phyloP scores from a whole-genome alignment of 2,797 vertebrate species.

The Leucoraja ocellata region DNA sequence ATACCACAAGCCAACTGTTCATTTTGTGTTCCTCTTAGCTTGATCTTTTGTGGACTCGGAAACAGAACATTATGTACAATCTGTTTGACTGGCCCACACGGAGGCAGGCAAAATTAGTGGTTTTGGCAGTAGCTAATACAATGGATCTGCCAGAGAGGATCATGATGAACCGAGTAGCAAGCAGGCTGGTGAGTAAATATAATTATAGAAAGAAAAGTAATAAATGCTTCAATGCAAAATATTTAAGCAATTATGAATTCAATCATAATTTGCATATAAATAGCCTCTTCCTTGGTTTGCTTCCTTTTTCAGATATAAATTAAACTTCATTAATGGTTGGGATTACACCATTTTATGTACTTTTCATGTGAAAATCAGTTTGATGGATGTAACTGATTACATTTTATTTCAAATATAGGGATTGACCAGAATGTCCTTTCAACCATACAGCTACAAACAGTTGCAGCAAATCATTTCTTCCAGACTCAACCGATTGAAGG shows the following conservation, averaged over 20 bases:
- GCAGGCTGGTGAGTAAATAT: slow-evolving; percentile 72
- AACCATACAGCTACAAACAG: slow-evolving; percentile 88
- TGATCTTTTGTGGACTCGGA: slow-evolving; percentile 89
- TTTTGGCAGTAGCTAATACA: slow-evolving; percentile 91
- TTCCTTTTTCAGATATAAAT: neutral
- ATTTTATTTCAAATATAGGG: slow-evolving; percentile 59
- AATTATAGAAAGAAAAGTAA: neutral
- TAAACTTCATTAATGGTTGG: neutral
- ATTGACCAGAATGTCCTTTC: slow-evolving; percentile 91
- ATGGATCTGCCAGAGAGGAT: slow-evolving; percentile 96
- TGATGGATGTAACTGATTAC: neutral
- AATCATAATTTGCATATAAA: neutral
- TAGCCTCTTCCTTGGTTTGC: neutral
- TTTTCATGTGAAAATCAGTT: neutral
- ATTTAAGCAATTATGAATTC: neutral
- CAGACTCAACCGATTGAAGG: slow-evolving; percentile 71
- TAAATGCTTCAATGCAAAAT: neutral
- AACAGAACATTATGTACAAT: slow-evolving; percentile 92
- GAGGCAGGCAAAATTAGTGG: slow-evolving; percentile 77
- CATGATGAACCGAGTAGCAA: slow-evolving; percentile 90
- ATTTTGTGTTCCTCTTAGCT: slow-evolving; percentile 56
- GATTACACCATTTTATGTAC: neutral
- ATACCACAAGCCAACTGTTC: neutral
- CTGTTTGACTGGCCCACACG: slow-evolving; percentile 92
- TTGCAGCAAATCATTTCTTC: slow-evolving; percentile 84